Evolutionary conservation across 53 echinoderm and acorn worm species (phyloP).

Genomic region (Mesocentrotus franciscanus): DNA sequence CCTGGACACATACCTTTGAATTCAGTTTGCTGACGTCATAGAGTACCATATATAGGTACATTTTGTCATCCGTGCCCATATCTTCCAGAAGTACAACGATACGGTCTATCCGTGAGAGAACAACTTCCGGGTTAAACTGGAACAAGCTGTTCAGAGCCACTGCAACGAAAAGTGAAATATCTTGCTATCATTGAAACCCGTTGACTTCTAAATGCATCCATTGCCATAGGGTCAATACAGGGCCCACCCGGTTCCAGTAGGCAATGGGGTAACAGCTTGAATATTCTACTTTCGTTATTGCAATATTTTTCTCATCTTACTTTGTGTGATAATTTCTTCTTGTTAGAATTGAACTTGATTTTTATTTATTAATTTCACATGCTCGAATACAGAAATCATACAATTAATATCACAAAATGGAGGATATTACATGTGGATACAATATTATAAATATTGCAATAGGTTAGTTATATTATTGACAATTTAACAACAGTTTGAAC

Average conservation of each 20-base stretch:
- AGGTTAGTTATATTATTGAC: too few relatives aligned
- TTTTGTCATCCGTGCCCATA: conserved; percentile 72
- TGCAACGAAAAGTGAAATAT: not conserved
- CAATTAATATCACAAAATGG: too few relatives aligned
- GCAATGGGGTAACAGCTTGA: too few relatives aligned
- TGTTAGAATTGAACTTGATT: too few relatives aligned
- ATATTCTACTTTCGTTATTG: too few relatives aligned
- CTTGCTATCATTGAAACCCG: not conserved
- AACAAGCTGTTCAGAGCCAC: conserved; percentile 82
- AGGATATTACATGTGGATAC: too few relatives aligned
- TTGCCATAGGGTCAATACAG: conserved; percentile 73
- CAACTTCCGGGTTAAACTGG: conserved; percentile 75
- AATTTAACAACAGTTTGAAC: too few relatives aligned
- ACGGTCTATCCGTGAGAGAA: conserved; percentile 75
- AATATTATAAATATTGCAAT: too few relatives aligned
- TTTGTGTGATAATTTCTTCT: too few relatives aligned
- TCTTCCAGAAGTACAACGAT: conserved; percentile 77
- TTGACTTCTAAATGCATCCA: not conserved
- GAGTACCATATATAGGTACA: conserved; percentile 78
- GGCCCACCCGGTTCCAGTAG: conserved; percentile 32
- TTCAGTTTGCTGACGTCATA: conserved; percentile 86
- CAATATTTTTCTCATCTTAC: too few relatives aligned
- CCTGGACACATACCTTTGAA: conserved; percentile 76
- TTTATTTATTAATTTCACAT: too few relatives aligned
- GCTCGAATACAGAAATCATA: too few relatives aligned